phyloP scores from a whole-genome alignment of 2,888 invertebrate species.

The Melipona bicolor region DNA sequence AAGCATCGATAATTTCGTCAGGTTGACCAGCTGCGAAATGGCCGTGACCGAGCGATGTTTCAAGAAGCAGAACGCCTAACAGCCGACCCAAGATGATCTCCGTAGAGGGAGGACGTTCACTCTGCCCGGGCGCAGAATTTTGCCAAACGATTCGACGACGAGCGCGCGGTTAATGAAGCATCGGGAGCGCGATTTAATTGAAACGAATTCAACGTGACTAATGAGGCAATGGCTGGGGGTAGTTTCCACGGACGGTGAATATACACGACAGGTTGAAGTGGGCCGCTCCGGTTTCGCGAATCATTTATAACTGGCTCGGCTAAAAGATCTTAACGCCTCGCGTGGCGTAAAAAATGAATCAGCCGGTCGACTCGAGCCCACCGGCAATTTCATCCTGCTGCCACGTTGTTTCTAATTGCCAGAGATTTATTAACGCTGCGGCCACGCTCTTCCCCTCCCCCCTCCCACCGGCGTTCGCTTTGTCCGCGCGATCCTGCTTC shows the following conservation, averaged over 20 bases:
- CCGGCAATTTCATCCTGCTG: constrained; percentile 65
- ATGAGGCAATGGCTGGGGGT: constrained; percentile 60
- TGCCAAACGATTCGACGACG: constrained; percentile 16
- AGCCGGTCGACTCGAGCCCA: constrained; percentile 63
- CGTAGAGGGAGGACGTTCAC: not conserved
- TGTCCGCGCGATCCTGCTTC: not conserved
- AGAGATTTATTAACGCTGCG: constrained; percentile 70
- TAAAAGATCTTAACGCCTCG: constrained; percentile 72
- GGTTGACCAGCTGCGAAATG: not conserved
- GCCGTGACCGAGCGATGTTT: no score
- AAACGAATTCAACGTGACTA: constrained; percentile 66
- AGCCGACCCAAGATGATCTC: not conserved
- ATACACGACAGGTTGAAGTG: constrained; percentile 53
- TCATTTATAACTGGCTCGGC: constrained; percentile 70
- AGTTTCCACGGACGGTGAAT: constrained; percentile 34
- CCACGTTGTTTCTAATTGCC: constrained; percentile 75
- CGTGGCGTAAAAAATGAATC: constrained; percentile 74
- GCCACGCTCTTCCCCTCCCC: not conserved
- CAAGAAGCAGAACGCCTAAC: not conserved
- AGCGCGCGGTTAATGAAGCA: constrained; percentile 47
- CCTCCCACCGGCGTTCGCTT: not conserved
- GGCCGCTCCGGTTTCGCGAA: constrained; percentile 66
- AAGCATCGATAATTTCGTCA: not conserved
- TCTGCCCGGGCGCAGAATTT: constrained; percentile 2
- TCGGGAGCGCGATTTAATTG: constrained; percentile 62